Evolutionary conservation across 1,140 invertebrate species (phyloP).

Genomic region (Leptinotarsa undecemlineata): DNA sequence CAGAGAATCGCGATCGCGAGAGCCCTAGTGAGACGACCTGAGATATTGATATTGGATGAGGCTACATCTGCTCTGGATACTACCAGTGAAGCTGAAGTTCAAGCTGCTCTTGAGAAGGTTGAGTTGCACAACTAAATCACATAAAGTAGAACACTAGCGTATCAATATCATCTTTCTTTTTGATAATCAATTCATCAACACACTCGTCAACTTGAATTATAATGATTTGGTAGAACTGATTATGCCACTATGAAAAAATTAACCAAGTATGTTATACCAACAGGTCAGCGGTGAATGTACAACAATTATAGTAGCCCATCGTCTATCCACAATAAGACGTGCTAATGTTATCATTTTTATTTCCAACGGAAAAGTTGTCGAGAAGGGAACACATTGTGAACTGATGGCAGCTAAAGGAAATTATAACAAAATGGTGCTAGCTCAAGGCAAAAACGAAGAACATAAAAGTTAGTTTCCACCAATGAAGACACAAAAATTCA

Average conservation of each 20-base stretch:
- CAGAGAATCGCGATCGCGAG: conserved; percentile 60
- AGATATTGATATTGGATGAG: conserved; percentile 77
- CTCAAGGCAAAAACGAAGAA: conserved; percentile 47
- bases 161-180: too few relatives aligned
- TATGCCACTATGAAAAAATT: too few relatives aligned
- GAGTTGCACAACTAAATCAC: too few relatives aligned
- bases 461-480: conserved; percentile 5
- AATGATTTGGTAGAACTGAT: too few relatives aligned
- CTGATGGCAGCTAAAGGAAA: conserved; percentile 73
- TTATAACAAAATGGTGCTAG: conserved; percentile 77
- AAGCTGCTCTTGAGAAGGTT: conserved; percentile 67
- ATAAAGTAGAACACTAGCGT: too few relatives aligned
- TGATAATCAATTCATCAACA: too few relatives aligned
- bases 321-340: conserved; percentile 78
- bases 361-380: conserved; percentile 70
- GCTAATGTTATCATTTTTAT: conserved; percentile 79
- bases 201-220: too few relatives aligned
- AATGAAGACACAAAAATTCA: too few relatives aligned
- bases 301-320: conserved; percentile 84
- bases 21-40: conserved; percentile 74
- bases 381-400: conserved; percentile 74
- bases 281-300: conserved; percentile 75
- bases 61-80: conserved; percentile 79
- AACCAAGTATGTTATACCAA: too few relatives aligned
- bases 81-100: conserved; percentile 68